phyloP scores from a whole-genome alignment of 2,113 vertebrate species.

The Columba janthina region DNA sequence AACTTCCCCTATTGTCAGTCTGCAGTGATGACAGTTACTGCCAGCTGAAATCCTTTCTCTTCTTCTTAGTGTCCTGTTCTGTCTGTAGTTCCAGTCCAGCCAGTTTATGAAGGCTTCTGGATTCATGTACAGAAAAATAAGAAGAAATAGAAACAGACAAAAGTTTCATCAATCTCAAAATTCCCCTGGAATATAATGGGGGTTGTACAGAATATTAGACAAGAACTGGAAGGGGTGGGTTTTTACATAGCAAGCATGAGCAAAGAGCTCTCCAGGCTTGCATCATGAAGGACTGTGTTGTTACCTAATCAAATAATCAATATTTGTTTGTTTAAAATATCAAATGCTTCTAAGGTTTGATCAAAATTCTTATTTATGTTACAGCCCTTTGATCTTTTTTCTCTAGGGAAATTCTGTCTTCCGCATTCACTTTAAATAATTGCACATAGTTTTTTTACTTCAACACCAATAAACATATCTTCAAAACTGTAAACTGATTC shows the following conservation, averaged over 20 bases:
- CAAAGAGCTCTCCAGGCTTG: neutral
- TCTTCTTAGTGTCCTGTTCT: slow-evolving; percentile 22
- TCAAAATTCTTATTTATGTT: neutral
- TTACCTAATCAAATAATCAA: neutral
- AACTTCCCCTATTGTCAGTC: slow-evolving; percentile 23
- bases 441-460: neutral
- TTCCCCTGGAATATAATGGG: neutral
- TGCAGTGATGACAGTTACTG: slow-evolving; percentile 31
- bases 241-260: neutral
- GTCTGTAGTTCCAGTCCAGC: slow-evolving; percentile 28
- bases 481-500: neutral
- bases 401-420: neutral
- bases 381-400: neutral
- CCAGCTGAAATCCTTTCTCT: slow-evolving; percentile 32
- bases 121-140: slow-evolving; percentile 40
- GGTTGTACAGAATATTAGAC: neutral
- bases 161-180: neutral
- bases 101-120: slow-evolving; percentile 25
- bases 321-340: slow-evolving; percentile 27
- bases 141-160: neutral
- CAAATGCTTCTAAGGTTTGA: neutral
- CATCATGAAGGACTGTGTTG: accelerated
- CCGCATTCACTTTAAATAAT: neutral
- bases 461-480: neutral
- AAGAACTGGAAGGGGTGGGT: neutral